These are phyloP conservation scores for Eupithecia insigniata DNA, from an alignment of 2,888 invertebrate genomes.

Conservation along the genomic window DNA sequence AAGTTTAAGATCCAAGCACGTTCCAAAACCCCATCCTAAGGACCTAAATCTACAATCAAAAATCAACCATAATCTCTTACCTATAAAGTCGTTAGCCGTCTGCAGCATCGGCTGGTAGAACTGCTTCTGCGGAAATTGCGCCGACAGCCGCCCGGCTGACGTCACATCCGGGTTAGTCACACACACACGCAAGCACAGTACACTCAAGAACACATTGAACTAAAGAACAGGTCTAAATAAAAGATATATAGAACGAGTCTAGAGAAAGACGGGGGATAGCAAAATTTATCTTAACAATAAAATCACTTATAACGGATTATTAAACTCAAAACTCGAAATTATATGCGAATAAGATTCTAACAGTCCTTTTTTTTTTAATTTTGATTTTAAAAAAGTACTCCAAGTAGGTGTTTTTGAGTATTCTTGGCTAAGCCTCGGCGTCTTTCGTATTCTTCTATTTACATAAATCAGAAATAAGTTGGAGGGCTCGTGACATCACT, in stretches of 20 bases:
- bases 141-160: conserved; percentile 59
- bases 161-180: conserved; percentile 62
- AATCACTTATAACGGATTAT: neutral
- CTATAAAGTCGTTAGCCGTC: conserved; percentile 73
- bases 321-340: neutral
- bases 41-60: conserved; percentile 19
- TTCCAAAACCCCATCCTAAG: neutral
- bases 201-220: conserved; percentile 19
- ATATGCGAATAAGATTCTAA: neutral
- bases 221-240: neutral
- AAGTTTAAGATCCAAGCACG: neutral
- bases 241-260: neutral
- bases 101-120: conserved; percentile 78
- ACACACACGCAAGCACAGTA: conserved; percentile 44
- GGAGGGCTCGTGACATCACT: neutral
- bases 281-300: neutral
- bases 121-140: conserved; percentile 65
- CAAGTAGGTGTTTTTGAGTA: neutral
- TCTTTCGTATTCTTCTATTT: neutral
- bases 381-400: neutral
- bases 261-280: neutral
- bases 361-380: neutral
- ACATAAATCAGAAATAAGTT: neutral
- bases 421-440: neutral
- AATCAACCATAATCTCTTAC: conserved; percentile 52